These are phyloP conservation scores for Aptenodytes forsteri DNA, from an alignment of 2,113 vertebrate genomes.

Conservation along the genomic window DNA sequence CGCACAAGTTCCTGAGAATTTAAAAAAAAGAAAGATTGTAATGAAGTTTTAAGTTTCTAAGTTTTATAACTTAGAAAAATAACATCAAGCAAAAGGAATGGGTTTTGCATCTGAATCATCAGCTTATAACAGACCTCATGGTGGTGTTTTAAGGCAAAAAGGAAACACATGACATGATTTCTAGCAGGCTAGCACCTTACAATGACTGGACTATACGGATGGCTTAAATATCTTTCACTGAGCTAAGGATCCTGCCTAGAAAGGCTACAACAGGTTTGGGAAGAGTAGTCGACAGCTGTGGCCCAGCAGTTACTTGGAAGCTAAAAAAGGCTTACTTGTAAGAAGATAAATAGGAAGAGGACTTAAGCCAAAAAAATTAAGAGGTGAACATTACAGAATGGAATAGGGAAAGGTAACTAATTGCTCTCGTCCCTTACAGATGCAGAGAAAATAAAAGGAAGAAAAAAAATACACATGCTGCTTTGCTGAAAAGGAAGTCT, in stretches of 20 bases:
- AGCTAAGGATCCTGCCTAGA: not conserved
- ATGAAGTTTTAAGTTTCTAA: not conserved
- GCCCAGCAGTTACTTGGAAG: not conserved
- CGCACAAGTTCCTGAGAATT: conserved; percentile 88
- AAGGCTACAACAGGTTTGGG: not conserved
- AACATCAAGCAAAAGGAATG: not conserved
- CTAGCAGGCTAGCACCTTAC: not conserved
- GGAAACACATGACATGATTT: not conserved
- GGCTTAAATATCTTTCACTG: not conserved
- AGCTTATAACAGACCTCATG: not conserved
- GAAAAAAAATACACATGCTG: not conserved
- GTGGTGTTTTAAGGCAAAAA: not conserved
- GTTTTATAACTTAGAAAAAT: not conserved
- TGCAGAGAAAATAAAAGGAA: not conserved
- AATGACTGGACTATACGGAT: not conserved
- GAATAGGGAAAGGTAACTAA: not conserved
- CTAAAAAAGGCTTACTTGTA: not conserved
- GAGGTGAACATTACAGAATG: not conserved
- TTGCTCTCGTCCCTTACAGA: not conserved
- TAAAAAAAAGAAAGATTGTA: not conserved
- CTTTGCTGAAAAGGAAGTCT: not conserved
- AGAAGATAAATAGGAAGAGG: not conserved
- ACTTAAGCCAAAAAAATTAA: not conserved
- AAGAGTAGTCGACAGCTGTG: not conserved
- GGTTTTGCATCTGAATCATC: not conserved